These are phyloP conservation scores for Cryptus armator DNA, from an alignment of 2,888 invertebrate species.

Conservation along the genomic window DNA sequence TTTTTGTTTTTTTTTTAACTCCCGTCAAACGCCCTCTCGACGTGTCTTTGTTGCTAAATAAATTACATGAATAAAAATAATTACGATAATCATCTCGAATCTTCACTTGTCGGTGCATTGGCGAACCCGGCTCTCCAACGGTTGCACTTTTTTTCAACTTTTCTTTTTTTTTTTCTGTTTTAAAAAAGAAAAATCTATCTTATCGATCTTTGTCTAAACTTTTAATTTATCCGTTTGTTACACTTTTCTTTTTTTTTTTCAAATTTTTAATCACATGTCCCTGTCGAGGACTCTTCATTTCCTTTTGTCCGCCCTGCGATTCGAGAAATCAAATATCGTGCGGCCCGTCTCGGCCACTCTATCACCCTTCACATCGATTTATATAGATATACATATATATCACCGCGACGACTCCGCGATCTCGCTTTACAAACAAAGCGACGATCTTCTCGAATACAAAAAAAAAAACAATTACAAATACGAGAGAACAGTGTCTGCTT, in stretches of 20 bases:
- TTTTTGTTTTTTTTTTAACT: conserved; percentile 35
- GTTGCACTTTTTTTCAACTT: conserved; percentile 7
- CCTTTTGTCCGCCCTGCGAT: conserved; percentile 15
- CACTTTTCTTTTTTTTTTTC: conserved; percentile 5
- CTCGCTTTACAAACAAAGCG: conserved; percentile 62
- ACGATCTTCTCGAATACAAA: conserved; percentile 63
- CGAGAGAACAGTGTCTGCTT: conserved; percentile 64
- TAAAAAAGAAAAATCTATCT: conserved; percentile 1
- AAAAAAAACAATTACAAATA: conserved; percentile 65
- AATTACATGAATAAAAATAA: conserved; percentile 69
- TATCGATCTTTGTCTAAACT: conserved; percentile 6
- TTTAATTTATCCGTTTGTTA: neutral
- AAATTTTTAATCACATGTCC: conserved; percentile 19
- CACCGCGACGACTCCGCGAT: conserved; percentile 52
- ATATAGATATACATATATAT: conserved; percentile 43
- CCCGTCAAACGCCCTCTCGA: conserved; percentile 19
- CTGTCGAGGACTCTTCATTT: conserved; percentile 8
- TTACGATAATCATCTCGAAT: conserved; percentile 58
- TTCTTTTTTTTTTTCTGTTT: conserved; percentile 15
- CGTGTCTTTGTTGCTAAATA: conserved; percentile 67
- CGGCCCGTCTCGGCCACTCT: conserved; percentile 8
- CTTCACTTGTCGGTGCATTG: conserved; percentile 31
- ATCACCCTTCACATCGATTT: conserved; percentile 33
- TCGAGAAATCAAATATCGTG: conserved; percentile 44
- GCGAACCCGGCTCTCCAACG: conserved; percentile 48